These are phyloP conservation scores for Heptranchias perlo DNA, from an alignment of 2,113 vertebrate genomes.

Conservation along the genomic window DNA sequence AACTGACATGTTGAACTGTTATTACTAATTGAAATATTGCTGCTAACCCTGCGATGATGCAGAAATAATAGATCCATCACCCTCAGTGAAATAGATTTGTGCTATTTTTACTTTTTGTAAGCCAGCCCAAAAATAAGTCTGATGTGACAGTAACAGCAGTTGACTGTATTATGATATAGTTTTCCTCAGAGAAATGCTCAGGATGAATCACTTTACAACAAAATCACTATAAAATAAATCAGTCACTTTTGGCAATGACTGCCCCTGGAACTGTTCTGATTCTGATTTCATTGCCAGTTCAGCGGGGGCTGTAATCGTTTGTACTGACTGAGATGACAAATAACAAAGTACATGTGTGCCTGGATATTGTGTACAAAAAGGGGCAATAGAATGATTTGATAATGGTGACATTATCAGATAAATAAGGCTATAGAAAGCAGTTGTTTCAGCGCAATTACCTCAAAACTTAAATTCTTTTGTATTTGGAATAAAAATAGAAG, in stretches of 20 bases:
- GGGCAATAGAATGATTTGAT: not conserved
- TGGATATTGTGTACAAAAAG: slow-evolving; percentile 6
- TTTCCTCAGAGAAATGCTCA: slow-evolving; percentile 21
- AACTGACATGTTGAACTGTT: slow-evolving; percentile 19
- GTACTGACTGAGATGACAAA: slow-evolving; percentile 5
- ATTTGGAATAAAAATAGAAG: not conserved
- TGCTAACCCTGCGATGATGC: not conserved
- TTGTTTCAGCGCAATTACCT: not conserved
- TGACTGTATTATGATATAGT: not conserved
- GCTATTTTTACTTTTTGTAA: slow-evolving; percentile 28
- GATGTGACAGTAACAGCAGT: slow-evolving; percentile 22
- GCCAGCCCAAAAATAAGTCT: slow-evolving; percentile 12
- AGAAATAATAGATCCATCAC: slow-evolving; percentile 33
- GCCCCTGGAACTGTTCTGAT: not conserved
- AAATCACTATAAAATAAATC: slow-evolving; percentile 25
- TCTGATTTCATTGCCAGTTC: slow-evolving; percentile 24
- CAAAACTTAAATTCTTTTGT: not conserved
- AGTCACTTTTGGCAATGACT: slow-evolving; percentile 23
- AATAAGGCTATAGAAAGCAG: not conserved
- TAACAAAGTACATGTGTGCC: not conserved
- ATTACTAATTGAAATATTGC: slow-evolving; percentile 36
- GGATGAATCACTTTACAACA: slow-evolving; percentile 25
- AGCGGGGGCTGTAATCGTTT: not conserved
- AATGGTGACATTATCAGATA: not conserved
- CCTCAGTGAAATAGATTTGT: slow-evolving; percentile 16